Base-by-base conservation (phyloP, 2,888 invertebrate species). In the Diploptera punctata region DNA sequence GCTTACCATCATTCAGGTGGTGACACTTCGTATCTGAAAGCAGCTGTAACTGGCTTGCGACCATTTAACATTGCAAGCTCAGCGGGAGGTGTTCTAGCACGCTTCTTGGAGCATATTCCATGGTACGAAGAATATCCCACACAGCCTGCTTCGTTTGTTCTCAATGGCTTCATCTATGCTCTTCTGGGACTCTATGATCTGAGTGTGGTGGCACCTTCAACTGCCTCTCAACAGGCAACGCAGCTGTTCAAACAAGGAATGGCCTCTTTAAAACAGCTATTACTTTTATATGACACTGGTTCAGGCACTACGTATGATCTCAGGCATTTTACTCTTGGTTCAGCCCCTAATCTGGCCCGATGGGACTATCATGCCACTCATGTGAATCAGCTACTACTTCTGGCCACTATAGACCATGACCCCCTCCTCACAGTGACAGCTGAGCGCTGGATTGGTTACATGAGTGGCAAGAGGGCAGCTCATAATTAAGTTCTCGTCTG, bases 121-220 rank as follows among this genome's bases (percentile, higher is more conserved):
- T 99, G 98, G 98, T 99, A 97, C 82, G 99, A 99, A 82, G 99
- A 99, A 82, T 99, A 99, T 83, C 99, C 99, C 0, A 99, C 99
- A 0, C 91, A 90, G 70, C 99, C 99, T 0, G 89, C 97, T 3
- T 91, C 95, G 0, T 98, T 97, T 84, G 98, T 99, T 13, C 89
- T 99, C 26, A 99, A 99, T 84, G 99, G 99, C 54, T 99, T 99
- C 85, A 97, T 99, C 79, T 99, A 98, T 85, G 95, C 99, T 0
- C 86, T 99, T 7, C 88, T 99, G 72, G 99, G 99, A 1, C 87
- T 99, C 13, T 98, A 98, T 83, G 99, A 99, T 86, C 85, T 99
- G n/a, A 92, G 93, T 82, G 88, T 89, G 62, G 90, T 93, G 43
- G 92, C 93, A 24, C 91, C 92, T 0, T 87, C 89, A 26, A 88